These are phyloP conservation scores for Buphagus erythrorhynchus DNA, from an alignment of 2,797 vertebrate genomes.

Conservation along the genomic window DNA sequence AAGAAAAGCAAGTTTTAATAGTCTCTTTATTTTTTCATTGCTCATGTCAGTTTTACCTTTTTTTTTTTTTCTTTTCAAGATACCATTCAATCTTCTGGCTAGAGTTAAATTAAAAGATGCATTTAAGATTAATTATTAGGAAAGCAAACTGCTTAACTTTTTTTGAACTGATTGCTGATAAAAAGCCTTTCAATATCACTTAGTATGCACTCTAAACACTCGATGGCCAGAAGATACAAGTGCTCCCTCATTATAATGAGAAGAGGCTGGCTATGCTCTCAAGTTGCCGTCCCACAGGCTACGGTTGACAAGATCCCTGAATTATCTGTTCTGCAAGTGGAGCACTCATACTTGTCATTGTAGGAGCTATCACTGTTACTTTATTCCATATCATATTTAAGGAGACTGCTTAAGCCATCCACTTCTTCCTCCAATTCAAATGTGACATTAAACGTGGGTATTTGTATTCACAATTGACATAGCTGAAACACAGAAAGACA, in stretches of 20 bases:
- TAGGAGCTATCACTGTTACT: background rate
- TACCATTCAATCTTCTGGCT: background rate
- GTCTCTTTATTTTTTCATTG: background rate
- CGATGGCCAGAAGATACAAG: background rate
- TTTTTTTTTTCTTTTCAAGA: background rate
- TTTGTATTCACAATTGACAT: background rate
- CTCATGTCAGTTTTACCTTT: background rate
- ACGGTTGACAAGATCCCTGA: background rate
- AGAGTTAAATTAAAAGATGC: background rate
- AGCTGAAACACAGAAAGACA: background rate
- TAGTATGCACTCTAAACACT: conserved; percentile 40
- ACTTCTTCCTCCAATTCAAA: background rate
- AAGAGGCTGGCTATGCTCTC: background rate
- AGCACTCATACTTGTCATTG: conserved; percentile 22
- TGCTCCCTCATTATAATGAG: background rate
- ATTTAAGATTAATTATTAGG: conserved; percentile 6
- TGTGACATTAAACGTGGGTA: background rate
- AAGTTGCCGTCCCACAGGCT: background rate
- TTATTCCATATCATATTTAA: background rate
- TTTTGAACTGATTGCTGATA: conserved; percentile 34
- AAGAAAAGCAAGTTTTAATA: background rate
- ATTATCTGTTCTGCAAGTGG: conserved; percentile 45
- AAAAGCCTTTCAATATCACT: conserved; percentile 35
- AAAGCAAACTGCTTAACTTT: background rate
- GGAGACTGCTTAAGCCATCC: background rate